A percentile compares a stretch with the other conserved stretches of the same genome.
phyloP scores from a whole-genome alignment of 2,888 invertebrate species.

The Eristalis pertinax region DNA sequence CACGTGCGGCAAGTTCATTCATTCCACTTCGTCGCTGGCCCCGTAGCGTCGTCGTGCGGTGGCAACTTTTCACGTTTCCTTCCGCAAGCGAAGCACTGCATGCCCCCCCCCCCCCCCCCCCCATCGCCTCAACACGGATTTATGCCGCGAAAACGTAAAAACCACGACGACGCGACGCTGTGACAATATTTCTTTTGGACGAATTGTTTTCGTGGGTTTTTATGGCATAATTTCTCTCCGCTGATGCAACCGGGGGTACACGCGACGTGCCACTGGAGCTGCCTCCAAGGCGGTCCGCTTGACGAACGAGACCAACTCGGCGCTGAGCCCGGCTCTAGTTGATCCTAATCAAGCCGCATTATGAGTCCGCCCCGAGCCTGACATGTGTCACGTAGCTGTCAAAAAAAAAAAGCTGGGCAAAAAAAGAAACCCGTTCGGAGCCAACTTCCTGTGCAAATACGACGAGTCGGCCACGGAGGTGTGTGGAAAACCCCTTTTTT shows the following conservation, averaged over 20 bases:
- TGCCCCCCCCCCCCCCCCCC: neutral
- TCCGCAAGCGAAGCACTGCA: constrained; percentile 9
- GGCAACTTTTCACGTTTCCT: constrained; percentile 40
- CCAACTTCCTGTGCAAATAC: constrained; percentile 22
- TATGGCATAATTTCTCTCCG: constrained; percentile 31
- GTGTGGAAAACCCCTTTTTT: neutral
- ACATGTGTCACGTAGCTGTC: constrained; percentile 24
- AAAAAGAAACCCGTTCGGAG: neutral
- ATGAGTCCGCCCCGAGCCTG: constrained; percentile 20
- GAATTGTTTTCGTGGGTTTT: neutral
- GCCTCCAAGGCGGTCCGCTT: neutral
- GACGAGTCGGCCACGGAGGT: neutral
- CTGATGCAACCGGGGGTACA: constrained; percentile 27
- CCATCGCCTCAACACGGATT: too few relatives aligned
- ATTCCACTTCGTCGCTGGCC: neutral
- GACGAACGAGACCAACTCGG: neutral
- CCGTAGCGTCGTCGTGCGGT: neutral
- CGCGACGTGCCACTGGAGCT: constrained; percentile 16
- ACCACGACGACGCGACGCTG: neutral
- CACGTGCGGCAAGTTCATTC: constrained; percentile 48
- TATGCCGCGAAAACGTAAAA: neutral
- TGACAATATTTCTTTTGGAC: neutral
- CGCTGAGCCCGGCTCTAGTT: neutral
- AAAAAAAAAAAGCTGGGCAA: constrained; percentile 1
- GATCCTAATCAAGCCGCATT: constrained; percentile 15